These are phyloP conservation scores for Salticus scenicus DNA, from an alignment of 2,888 invertebrate genomes.

Conservation along the genomic window DNA sequence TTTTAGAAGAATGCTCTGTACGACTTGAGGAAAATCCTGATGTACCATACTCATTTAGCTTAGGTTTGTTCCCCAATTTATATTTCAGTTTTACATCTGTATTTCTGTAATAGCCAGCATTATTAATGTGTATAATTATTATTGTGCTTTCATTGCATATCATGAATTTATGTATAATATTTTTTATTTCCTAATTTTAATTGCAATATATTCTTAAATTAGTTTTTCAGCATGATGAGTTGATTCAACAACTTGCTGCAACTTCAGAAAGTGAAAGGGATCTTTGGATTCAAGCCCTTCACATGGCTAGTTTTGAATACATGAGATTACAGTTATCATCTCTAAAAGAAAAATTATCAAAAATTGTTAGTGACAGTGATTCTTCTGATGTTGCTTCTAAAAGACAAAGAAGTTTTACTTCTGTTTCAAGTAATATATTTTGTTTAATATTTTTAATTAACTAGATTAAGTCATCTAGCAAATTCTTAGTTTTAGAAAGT, in stretches of 20 bases:
- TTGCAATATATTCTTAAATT: too few relatives aligned
- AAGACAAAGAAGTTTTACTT: constrained; percentile 55
- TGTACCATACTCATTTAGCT: constrained; percentile 86
- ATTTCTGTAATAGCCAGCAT: too few relatives aligned
- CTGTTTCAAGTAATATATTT: constrained; percentile 38
- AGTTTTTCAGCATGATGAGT: constrained; percentile 62
- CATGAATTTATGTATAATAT: too few relatives aligned
- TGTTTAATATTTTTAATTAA: too few relatives aligned
- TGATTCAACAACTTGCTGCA: constrained; percentile 87
- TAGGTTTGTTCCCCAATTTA: constrained; percentile 86
- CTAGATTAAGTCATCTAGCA: too few relatives aligned
- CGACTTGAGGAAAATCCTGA: constrained; percentile 82
- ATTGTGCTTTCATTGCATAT: too few relatives aligned
- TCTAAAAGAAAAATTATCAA: constrained; percentile 71
- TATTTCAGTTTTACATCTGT: constrained; percentile 13
- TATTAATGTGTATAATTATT: too few relatives aligned
- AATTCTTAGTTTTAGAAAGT: too few relatives aligned
- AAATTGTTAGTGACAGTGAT: constrained; percentile 42
- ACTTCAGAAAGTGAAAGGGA: constrained; percentile 87
- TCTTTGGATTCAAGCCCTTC: constrained; percentile 89
- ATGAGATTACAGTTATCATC: constrained; percentile 86
- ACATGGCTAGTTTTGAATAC: constrained; percentile 88
- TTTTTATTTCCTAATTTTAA: too few relatives aligned
- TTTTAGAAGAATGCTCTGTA: constrained; percentile 90
- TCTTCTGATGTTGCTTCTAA: constrained; percentile 23